Conservation (phyloP, 2,888 invertebrate species). For the Dugesia japonica region DNA sequence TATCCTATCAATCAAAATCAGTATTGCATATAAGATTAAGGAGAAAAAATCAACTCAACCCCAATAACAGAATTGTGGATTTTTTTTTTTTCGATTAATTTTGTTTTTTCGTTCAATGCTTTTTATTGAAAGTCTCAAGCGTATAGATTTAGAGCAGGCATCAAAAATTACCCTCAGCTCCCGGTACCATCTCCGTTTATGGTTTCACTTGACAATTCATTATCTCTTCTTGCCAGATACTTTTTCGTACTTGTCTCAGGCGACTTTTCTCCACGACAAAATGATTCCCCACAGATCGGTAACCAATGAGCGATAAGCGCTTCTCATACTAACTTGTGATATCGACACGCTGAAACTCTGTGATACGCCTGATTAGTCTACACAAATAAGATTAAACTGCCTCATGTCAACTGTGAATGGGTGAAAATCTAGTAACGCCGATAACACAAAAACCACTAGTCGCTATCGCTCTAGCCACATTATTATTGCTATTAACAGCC, state of each 20-base stretch:
- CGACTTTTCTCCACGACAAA: conserved; percentile 16
- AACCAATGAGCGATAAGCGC: conserved; percentile 1
- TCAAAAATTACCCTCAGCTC: conserved; percentile 16
- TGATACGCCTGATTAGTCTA: conserved; percentile 8
- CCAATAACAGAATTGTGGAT: not conserved
- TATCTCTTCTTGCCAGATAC: conserved; percentile 7
- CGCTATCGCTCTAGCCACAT: conserved; percentile 15
- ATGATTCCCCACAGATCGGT: not conserved
- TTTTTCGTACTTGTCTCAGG: conserved; percentile 17
- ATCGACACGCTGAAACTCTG: conserved; percentile 20
- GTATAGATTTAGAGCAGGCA: conserved; percentile 4
- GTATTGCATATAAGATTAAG: conserved; percentile 2
- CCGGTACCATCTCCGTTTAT: not conserved
- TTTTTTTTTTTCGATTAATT: conserved; percentile 13
- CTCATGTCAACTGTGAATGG: conserved; percentile 16
- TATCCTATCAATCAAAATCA: conserved; percentile 13
- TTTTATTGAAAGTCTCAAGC: not conserved
- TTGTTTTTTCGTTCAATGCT: not conserved
- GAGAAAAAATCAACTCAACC: not conserved
- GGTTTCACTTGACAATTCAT: conserved; percentile 20
- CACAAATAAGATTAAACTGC: conserved; percentile 15
- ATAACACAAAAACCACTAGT: conserved; percentile 12
- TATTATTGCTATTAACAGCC: not conserved
- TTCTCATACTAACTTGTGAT: conserved; percentile 1
- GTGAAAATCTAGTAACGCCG: conserved; percentile 3